phyloP scores from a whole-genome alignment of 2,113 vertebrate species.

The Crypturellus undulatus region DNA sequence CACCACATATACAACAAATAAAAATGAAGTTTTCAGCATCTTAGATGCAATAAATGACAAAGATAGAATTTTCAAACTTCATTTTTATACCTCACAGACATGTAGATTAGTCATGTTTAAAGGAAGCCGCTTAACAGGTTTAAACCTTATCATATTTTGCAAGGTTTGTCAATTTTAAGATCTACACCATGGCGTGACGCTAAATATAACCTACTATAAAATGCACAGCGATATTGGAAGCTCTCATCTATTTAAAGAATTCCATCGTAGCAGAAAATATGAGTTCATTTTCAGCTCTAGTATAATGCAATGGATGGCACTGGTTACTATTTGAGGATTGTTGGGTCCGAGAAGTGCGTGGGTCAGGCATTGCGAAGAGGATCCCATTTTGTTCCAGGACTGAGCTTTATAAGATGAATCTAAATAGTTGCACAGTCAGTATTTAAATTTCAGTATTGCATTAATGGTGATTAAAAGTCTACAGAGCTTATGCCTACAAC shows the following conservation, averaged over 20 bases:
- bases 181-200: neutral
- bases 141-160: neutral
- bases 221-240: neutral
- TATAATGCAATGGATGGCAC: neutral
- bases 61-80: neutral
- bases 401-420: neutral
- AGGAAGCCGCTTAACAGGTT: neutral
- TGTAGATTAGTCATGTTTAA: neutral
- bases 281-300: neutral
- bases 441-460: neutral
- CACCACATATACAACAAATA: neutral
- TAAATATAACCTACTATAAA: neutral
- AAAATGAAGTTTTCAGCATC: neutral
- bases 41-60: neutral
- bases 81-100: neutral
- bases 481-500: neutral
- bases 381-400: neutral
- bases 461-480: neutral
- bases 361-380: neutral
- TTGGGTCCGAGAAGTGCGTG: neutral
- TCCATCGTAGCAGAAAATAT: neutral
- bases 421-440: neutral
- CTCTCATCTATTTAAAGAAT: neutral
- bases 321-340: neutral
- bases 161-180: neutral